These are phyloP conservation scores for Coryphaenoides rupestris DNA, from an alignment of 2,113 vertebrate species.

Conservation along the genomic window DNA sequence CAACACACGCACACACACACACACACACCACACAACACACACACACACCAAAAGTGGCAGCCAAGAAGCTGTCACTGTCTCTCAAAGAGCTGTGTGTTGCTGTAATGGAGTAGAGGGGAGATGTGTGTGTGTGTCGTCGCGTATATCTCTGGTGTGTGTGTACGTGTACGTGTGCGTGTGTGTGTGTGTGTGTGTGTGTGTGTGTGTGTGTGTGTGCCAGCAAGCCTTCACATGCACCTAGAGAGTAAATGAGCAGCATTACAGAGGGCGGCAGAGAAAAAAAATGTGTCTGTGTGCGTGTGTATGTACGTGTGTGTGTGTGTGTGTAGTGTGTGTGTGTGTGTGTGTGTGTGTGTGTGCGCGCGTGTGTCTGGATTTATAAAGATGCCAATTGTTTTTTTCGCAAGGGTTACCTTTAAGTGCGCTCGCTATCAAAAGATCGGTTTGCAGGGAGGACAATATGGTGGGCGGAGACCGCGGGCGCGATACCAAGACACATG, in stretches of 20 bases:
- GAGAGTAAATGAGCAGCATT: not conserved
- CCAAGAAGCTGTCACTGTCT: no score
- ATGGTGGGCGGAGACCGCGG: not conserved
- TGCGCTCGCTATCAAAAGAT: not conserved
- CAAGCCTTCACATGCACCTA: not conserved
- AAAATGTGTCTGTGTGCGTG: not conserved
- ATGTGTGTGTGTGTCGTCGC: not conserved
- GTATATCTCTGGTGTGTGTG: not conserved
- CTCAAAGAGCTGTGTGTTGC: no score
- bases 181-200: conserved; percentile 4
- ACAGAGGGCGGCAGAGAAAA: not conserved
- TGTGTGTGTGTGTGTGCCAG: not conserved
- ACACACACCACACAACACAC: no score
- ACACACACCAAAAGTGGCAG: no score
- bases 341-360: conserved; percentile 5
- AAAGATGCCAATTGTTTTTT: not conserved
- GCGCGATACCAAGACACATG: not conserved
- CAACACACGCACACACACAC: no score
- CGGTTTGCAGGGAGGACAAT: not conserved
- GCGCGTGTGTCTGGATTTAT: not conserved
- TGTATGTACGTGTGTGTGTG: not conserved
- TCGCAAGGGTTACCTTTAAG: not conserved
- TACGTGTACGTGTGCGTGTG: not conserved
- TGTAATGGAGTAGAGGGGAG: no score
- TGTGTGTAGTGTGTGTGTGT: not conserved